phyloP scores from a whole-genome alignment of 53 echinoderm and acorn worm genomes.

The Patiria pectinifera region DNA sequence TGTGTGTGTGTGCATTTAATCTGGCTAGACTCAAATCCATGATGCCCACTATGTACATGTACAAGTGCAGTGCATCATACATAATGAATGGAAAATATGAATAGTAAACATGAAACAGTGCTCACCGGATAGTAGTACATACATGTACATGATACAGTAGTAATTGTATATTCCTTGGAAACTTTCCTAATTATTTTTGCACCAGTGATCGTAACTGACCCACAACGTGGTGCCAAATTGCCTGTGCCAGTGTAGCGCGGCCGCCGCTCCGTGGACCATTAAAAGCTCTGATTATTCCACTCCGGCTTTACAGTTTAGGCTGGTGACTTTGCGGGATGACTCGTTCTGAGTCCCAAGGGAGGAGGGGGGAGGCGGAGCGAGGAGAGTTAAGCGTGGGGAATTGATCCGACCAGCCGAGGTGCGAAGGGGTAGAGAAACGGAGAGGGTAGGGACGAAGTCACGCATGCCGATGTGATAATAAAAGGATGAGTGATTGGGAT shows the following conservation, averaged over 20 bases:
- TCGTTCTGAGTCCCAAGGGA: neutral
- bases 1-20: too few species aligned
- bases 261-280: neutral
- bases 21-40: too few species aligned
- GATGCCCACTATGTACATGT: too few species aligned
- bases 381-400: neutral
- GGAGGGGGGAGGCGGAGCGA: neutral
- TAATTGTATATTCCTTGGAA: neutral
- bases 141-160: neutral
- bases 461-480: constrained; percentile 53
- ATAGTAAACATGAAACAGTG: too few species aligned
- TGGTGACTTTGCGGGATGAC: neutral
- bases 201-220: neutral
- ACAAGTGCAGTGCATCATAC: too few species aligned
- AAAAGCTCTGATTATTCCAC: constrained; percentile 7
- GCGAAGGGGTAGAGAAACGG: neutral
- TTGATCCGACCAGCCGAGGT: neutral
- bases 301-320: neutral
- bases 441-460: constrained; percentile 23
- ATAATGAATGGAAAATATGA: too few species aligned
- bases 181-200: neutral
- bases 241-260: neutral
- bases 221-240: constrained; percentile 11
- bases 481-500: constrained; percentile 36
- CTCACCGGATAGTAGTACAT: too few species aligned